These are phyloP conservation scores for Dromaius novaehollandiae DNA, from an alignment of 2,113 vertebrate genomes.

Conservation along the genomic window DNA sequence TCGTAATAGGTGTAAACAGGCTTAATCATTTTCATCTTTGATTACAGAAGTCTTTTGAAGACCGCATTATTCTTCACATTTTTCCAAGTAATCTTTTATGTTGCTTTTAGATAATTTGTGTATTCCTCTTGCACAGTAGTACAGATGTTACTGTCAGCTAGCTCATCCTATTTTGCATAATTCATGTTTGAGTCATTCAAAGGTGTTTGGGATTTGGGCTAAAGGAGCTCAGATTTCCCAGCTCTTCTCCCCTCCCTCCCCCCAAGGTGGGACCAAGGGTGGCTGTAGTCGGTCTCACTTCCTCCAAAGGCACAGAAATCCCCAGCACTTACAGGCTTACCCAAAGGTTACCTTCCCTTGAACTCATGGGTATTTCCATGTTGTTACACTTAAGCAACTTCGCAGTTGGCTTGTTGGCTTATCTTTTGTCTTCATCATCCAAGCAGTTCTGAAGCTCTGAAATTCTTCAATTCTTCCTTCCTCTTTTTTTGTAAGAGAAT, in stretches of 20 bases:
- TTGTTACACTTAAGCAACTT: not conserved
- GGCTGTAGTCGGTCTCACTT: not conserved
- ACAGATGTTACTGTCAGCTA: not conserved
- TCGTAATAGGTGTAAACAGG: rapidly evolving
- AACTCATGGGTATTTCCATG: not conserved
- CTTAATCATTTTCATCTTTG: not conserved
- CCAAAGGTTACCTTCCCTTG: not conserved
- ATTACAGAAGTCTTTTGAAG: not conserved
- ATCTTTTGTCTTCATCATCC: not conserved
- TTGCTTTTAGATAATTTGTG: not conserved
- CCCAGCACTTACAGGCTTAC: not conserved
- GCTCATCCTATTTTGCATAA: not conserved
- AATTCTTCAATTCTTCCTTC: not conserved
- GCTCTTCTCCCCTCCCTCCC: not conserved
- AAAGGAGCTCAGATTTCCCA: not conserved
- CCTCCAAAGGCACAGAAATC: not conserved
- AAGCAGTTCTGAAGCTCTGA: not conserved
- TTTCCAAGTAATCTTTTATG: not conserved
- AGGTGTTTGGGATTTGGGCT: not conserved
- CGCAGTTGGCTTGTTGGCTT: not conserved
- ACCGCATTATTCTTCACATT: not conserved
- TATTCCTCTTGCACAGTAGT: not conserved
- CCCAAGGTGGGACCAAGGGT: not conserved
- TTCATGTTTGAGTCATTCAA: not conserved
- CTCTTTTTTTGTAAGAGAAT: not conserved